These are phyloP conservation scores for Micromussa lordhowensis DNA, from an alignment of 92 coral and sea anemone species.

Conservation along the genomic window DNA sequence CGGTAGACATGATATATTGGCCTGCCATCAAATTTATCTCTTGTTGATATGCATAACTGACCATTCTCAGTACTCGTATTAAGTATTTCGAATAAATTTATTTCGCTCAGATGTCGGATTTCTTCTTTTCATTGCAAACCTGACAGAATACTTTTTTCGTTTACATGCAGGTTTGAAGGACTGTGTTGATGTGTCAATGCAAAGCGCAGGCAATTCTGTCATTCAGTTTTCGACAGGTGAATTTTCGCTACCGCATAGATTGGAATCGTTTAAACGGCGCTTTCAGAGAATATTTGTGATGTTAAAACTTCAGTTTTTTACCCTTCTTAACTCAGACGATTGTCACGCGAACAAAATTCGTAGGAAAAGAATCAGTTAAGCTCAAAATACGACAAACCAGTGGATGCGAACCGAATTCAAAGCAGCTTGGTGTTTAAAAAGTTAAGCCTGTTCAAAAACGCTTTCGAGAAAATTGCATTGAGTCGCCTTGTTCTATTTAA, in stretches of 20 bases:
- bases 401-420: not conserved
- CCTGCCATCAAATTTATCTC: not conserved
- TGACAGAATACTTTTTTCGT: not conserved
- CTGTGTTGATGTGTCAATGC: not conserved
- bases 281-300: not conserved
- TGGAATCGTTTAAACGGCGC: not conserved
- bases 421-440: not conserved
- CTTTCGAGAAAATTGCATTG: not conserved
- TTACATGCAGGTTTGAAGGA: not conserved
- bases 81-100: not conserved
- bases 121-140: not conserved
- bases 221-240: conserved; percentile 5
- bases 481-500: not conserved
- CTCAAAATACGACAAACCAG: not conserved
- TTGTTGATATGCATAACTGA: not conserved
- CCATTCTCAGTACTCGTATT: not conserved
- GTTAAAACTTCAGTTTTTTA: not conserved
- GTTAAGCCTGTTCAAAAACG: not conserved
- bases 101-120: not conserved
- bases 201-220: not conserved
- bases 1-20: not conserved
- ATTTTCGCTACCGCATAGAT: not conserved
- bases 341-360: not conserved
- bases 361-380: not conserved
- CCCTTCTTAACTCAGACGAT: not conserved